phyloP scores from a whole-genome alignment of 2,888 invertebrate species.

The Mesorhabditis belari region DNA sequence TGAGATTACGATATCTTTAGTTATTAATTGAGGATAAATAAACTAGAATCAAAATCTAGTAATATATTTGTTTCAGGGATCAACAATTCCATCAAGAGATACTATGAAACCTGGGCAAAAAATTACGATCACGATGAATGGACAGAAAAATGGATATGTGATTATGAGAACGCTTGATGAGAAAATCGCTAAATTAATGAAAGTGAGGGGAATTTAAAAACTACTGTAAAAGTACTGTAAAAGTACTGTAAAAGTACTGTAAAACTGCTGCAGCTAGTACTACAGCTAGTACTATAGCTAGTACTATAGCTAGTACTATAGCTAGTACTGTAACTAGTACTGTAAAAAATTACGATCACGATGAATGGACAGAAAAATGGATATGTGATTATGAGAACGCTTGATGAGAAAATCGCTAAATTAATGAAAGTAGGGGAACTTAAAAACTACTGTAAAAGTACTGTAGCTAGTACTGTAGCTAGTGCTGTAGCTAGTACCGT shows the following conservation, averaged over 20 bases:
- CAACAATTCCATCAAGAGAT: slow-evolving; percentile 1
- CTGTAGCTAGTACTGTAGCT: too few relatives aligned
- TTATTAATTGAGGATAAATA: too few relatives aligned
- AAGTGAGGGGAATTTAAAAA: slow-evolving; percentile 11
- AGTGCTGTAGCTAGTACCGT: too few relatives aligned
- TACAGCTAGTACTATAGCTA: neutral
- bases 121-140: slow-evolving; percentile 14
- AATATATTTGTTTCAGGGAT: slow-evolving; percentile 8
- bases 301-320: neutral
- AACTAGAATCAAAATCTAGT: too few relatives aligned
- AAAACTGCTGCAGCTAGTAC: too few relatives aligned
- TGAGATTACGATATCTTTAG: too few relatives aligned
- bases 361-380: slow-evolving; percentile 10
- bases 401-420: neutral
- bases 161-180: neutral
- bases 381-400: neutral
- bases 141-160: slow-evolving; percentile 1
- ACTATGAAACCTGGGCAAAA: slow-evolving; percentile 11
- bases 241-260: too few relatives aligned
- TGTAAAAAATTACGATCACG: slow-evolving; percentile 11
- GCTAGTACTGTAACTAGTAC: too few relatives aligned
- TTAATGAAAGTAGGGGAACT: slow-evolving; percentile 9
- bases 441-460: too few relatives aligned
- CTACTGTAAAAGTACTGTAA: too few relatives aligned
- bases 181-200: neutral